A percentile compares a stretch with the other conserved stretches of the same genome.
These are phyloP conservation scores for Brachionus rotundiformis DNA, from an alignment of 1,140 invertebrate genomes.

Conservation along the genomic window DNA sequence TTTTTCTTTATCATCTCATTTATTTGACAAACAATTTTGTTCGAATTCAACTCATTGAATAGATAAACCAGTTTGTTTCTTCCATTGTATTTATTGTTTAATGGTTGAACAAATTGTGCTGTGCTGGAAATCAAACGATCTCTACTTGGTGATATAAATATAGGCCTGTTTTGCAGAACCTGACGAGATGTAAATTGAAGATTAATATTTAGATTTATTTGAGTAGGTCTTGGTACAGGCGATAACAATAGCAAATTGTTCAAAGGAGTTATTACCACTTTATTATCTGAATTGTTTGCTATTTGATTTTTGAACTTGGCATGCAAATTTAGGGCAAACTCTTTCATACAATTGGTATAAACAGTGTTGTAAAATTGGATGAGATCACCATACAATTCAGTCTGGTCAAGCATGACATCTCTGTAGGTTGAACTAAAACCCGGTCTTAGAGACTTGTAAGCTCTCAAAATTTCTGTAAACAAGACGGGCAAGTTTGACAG, in stretches of 20 bases:
- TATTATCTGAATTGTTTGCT: background rate
- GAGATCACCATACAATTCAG: background rate
- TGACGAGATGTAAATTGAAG: background rate
- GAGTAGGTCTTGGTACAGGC: constrained; percentile 12
- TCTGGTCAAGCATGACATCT: background rate
- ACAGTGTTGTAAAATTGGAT: constrained; percentile 33
- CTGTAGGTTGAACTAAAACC: background rate
- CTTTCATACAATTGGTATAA: background rate
- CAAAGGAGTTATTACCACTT: background rate
- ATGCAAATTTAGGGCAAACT: background rate
- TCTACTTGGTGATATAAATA: background rate
- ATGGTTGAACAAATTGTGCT: constrained; percentile 23
- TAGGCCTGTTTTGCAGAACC: background rate
- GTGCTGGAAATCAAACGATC: background rate
- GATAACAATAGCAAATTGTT: background rate
- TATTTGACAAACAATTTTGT: background rate
- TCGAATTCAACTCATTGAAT: background rate
- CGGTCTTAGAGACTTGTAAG: background rate
- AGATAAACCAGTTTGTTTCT: background rate
- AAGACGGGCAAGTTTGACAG: background rate
- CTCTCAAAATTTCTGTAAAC: constrained; percentile 19
- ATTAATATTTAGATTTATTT: background rate
- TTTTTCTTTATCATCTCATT: constrained; percentile 43
- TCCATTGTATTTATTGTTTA: background rate
- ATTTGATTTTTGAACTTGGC: background rate